Conservation (phyloP, 2,888 invertebrate genomes). For the Leucania comma region DNA sequence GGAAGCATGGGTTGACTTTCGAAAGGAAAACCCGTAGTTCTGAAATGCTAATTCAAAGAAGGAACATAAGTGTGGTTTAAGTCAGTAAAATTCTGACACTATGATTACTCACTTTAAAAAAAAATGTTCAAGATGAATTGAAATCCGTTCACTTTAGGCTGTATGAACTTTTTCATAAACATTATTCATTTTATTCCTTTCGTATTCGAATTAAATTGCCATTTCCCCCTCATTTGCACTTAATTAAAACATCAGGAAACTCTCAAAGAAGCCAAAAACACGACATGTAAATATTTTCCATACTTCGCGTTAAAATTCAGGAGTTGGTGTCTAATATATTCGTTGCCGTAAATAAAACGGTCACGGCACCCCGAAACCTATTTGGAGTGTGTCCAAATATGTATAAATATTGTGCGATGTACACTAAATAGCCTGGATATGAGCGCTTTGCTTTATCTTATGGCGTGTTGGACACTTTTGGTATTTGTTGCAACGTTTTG, state of each 20-base stretch:
- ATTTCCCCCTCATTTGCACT: conserved; percentile 12
- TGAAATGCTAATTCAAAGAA: too few relatives aligned
- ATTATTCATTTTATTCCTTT: background rate
- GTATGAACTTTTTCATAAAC: background rate
- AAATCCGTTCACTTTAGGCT: background rate
- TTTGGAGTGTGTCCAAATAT: conserved; percentile 85
- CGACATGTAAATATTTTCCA: conserved; percentile 66
- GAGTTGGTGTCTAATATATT: conserved; percentile 75
- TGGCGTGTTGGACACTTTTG: conserved; percentile 45
- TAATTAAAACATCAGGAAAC: conserved; percentile 22
- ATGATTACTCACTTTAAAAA: too few relatives aligned
- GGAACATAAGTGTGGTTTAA: too few relatives aligned
- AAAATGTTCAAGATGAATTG: background rate
- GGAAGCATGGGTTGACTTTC: too few relatives aligned
- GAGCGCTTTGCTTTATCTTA: conserved; percentile 45
- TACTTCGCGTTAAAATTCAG: conserved; percentile 73
- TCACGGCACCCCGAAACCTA: conserved; percentile 76
- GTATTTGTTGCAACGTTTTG: conserved; percentile 44
- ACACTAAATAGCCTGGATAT: conserved; percentile 65
- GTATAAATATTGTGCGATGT: conserved; percentile 76
- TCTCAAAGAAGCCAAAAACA: conserved; percentile 25
- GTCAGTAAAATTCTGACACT: too few relatives aligned
- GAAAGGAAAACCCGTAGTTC: too few relatives aligned
- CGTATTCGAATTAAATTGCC: conserved; percentile 4
- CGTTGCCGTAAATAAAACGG: conserved; percentile 77